These are phyloP conservation scores for Enoplosus armatus DNA, from an alignment of 2,797 vertebrate genomes.

Conservation along the genomic window DNA sequence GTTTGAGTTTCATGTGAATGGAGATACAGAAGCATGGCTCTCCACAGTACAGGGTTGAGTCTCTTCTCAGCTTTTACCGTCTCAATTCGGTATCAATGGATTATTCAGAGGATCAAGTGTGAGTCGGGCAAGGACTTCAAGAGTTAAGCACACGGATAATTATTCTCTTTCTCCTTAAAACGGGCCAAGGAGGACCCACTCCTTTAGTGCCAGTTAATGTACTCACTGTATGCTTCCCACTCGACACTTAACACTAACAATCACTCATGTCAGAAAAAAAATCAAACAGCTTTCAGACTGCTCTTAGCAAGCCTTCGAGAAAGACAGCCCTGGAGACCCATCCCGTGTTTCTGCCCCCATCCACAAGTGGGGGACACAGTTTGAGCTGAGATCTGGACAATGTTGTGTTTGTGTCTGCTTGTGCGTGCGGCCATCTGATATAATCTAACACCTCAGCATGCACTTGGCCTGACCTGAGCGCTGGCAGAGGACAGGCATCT, in stretches of 20 bases:
- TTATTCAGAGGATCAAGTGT: constrained; percentile 57
- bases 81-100: constrained; percentile 39
- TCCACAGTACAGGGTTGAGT: neutral
- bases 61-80: constrained; percentile 45
- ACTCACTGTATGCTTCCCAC: constrained; percentile 16
- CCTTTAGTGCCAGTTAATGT: constrained; percentile 13
- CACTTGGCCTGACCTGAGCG: constrained; percentile 61
- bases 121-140: constrained; percentile 57
- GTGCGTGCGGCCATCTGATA: constrained; percentile 62
- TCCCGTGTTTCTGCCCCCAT: constrained; percentile 38
- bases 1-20: constrained; percentile 2
- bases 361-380: constrained; percentile 59
- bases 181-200: constrained; percentile 19
- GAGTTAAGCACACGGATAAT: constrained; percentile 55
- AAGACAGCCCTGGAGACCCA: neutral
- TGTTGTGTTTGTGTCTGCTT: constrained; percentile 16
- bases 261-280: constrained; percentile 5
- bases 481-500: constrained; percentile 33
- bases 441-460: constrained; percentile 75
- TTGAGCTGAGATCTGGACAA: constrained; percentile 28
- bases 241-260: neutral
- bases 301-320: neutral
- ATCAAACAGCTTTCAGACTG: constrained; percentile 23
- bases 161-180: constrained; percentile 49
- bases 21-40: neutral